Percentiles rank a stretch among this genome's conserved stretches.
Evolutionary conservation across 2,113 vertebrate species (phyloP).

Genomic region (Tetrax tetrax): DNA sequence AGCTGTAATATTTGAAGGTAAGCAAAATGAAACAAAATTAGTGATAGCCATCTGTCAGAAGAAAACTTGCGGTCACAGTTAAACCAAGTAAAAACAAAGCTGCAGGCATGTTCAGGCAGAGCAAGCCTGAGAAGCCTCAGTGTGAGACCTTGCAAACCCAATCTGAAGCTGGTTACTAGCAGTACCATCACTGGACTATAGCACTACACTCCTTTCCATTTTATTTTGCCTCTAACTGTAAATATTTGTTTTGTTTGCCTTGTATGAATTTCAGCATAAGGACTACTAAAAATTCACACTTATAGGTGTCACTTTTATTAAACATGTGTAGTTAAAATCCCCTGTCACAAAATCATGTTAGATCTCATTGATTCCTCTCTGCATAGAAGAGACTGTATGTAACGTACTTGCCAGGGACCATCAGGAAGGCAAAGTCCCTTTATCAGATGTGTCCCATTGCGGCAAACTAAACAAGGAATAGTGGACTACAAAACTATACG

Average conservation of each 20-base stretch:
- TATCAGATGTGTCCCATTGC: rapidly evolving
- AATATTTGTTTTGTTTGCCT: not conserved
- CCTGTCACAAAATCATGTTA: not conserved
- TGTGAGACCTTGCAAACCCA: not conserved
- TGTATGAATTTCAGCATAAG: not conserved
- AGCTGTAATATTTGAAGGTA: not conserved
- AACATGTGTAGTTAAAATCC: not conserved
- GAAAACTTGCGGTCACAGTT: not conserved
- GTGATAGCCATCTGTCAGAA: not conserved
- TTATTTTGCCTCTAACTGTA: not conserved
- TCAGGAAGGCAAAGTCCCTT: not conserved
- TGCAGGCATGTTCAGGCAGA: not conserved
- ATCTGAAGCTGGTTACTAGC: not conserved
- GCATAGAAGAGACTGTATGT: not conserved
- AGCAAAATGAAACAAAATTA: not conserved
- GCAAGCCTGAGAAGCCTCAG: not conserved
- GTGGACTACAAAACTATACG: not conserved
- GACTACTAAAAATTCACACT: not conserved
- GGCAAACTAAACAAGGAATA: not conserved
- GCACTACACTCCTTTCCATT: not conserved
- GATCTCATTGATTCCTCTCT: not conserved
- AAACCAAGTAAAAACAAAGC: not conserved
- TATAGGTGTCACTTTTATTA: not conserved
- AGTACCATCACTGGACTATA: not conserved
- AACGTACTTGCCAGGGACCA: not conserved